phyloP scores from a whole-genome alignment of 2,113 vertebrate species.

The Barbus barbus region DNA sequence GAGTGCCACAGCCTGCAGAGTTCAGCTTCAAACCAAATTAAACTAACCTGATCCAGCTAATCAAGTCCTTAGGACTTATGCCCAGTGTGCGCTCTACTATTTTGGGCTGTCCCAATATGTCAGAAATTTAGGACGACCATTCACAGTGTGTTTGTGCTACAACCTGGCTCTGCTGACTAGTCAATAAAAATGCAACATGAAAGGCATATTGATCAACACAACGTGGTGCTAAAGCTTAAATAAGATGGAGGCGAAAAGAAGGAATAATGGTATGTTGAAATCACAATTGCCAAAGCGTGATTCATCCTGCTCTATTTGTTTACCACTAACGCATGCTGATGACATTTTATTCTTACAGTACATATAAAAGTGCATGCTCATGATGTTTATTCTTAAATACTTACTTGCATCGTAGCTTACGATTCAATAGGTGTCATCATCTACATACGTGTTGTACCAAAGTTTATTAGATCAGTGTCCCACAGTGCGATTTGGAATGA shows the following conservation, averaged over 20 bases:
- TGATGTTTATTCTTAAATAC: too few relatives aligned
- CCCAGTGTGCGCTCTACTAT: not conserved
- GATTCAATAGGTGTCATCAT: too few relatives aligned
- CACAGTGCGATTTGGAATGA: too few relatives aligned
- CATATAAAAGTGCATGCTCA: too few relatives aligned
- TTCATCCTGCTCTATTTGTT: too few relatives aligned
- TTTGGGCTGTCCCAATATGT: not conserved
- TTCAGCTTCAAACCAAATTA: too few relatives aligned
- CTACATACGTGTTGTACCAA: too few relatives aligned
- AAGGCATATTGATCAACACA: not conserved
- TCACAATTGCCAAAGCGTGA: not conserved
- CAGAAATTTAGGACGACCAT: not conserved
- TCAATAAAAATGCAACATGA: not conserved
- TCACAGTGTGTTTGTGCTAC: not conserved
- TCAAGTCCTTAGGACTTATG: not conserved
- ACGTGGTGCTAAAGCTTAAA: not conserved
- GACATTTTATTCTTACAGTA: too few relatives aligned
- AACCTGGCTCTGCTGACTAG: not conserved
- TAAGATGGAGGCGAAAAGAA: not conserved
- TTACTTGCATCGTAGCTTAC: too few relatives aligned
- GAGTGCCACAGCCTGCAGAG: too few relatives aligned
- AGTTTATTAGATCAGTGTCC: too few relatives aligned
- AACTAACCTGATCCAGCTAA: not conserved
- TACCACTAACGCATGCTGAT: too few relatives aligned
- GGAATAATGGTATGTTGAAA: not conserved